Conservation (phyloP, 2,797 vertebrate genomes). For the Cynodonichthys magdalenae region DNA sequence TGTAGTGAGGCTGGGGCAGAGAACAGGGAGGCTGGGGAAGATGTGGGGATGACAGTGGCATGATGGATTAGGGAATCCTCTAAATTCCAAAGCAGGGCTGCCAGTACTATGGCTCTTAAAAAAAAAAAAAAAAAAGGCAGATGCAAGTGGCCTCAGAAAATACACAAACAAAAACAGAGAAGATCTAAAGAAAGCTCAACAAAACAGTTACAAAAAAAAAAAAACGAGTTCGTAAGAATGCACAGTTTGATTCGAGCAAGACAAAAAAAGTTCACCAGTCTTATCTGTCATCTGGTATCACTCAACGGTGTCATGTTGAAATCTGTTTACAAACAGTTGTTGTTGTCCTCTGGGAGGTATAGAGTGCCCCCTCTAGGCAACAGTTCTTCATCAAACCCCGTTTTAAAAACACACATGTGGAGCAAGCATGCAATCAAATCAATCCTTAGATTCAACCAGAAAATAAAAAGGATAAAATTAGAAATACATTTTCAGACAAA, state of each 20-base stretch:
- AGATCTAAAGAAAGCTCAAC: conserved; percentile 13
- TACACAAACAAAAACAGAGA: conserved; percentile 13
- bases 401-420: conserved; percentile 14
- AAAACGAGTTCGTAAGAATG: conserved; percentile 5
- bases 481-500: conserved; percentile 40
- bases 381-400: conserved; percentile 45
- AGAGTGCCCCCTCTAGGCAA: conserved; percentile 63
- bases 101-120: conserved; percentile 70
- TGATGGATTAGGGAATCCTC: conserved; percentile 80
- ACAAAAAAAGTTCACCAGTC: conserved; percentile 26
- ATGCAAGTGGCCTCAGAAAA: conserved; percentile 54
- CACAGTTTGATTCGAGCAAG: conserved; percentile 35
- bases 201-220: neutral
- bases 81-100: conserved; percentile 81
- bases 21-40: conserved; percentile 51
- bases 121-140: neutral
- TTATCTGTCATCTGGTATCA: conserved; percentile 41
- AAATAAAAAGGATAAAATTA: conserved; percentile 31
- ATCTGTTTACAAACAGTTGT: conserved; percentile 45
- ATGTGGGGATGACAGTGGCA: conserved; percentile 71
- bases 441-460: conserved; percentile 48
- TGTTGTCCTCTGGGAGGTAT: conserved; percentile 43
- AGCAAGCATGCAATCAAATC: conserved; percentile 41
- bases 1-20: conserved; percentile 72
- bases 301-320: conserved; percentile 30